A percentile compares a stretch with the other conserved stretches of the same genome.
These are phyloP conservation scores for Andrena trimmerana DNA, from an alignment of 2,888 invertebrate species.

Conservation along the genomic window DNA sequence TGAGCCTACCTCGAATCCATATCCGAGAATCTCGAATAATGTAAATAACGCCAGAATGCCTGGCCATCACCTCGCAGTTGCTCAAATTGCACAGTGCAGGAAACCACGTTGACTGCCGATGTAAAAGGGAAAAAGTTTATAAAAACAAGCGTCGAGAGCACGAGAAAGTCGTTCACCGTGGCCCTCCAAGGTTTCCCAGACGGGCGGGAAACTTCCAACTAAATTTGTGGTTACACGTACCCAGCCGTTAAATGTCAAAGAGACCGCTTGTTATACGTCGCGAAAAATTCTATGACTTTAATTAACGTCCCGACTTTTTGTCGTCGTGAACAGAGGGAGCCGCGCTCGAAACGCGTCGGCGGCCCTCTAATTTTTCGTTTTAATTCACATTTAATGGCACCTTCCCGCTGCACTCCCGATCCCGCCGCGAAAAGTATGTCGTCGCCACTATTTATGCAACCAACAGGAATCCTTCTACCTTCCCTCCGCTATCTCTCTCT, in stretches of 20 bases:
- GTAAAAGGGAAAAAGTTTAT: too few relatives aligned
- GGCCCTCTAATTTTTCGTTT: constrained; percentile 58
- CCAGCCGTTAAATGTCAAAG: constrained; percentile 47
- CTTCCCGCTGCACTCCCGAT: constrained; percentile 27
- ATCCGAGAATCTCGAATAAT: background rate
- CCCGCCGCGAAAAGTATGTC: constrained; percentile 21
- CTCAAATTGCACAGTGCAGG: background rate
- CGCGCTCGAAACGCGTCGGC: constrained; percentile 16
- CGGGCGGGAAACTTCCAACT: constrained; percentile 26
- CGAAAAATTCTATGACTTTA: constrained; percentile 59
- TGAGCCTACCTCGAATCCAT: constrained; percentile 16
- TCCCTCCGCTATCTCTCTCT: background rate
- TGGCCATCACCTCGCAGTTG: background rate
- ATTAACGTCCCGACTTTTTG: constrained; percentile 58
- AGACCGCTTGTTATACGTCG: constrained; percentile 35
- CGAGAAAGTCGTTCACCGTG: background rate
- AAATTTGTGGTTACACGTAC: constrained; percentile 24
- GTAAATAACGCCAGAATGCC: too few relatives aligned
- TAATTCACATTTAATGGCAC: constrained; percentile 56
- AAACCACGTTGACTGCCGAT: background rate
- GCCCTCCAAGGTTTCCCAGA: constrained; percentile 9
- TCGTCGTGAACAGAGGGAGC: constrained; percentile 19
- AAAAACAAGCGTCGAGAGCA: constrained; percentile 4
- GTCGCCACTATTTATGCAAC: constrained; percentile 48
- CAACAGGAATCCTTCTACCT: constrained; percentile 20